Percentiles rank a stretch among this genome's conserved stretches.
Conservation (phyloP, 1,140 invertebrate genomes). For the Propsilocerus akamusi region DNA sequence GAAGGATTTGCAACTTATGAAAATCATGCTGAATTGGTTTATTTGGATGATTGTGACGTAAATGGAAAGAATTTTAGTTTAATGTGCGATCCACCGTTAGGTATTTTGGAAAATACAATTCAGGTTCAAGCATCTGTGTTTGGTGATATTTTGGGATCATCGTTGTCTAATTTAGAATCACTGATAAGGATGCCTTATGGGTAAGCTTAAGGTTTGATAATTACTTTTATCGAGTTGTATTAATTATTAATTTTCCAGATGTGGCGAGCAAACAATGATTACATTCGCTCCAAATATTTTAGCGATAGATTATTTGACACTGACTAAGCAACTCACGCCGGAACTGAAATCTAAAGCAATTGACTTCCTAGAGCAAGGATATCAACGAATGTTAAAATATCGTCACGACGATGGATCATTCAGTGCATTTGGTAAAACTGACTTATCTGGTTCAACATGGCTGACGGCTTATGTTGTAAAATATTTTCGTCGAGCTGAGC, state of each 20-base stretch:
- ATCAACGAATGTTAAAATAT: conserved; percentile 86
- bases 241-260: too few species aligned
- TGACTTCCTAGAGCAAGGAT: conserved; percentile 63
- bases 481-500: conserved; percentile 66
- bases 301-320: conserved; percentile 50
- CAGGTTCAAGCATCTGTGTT: conserved; percentile 51
- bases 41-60: conserved; percentile 36
- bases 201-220: too few species aligned
- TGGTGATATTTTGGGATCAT: conserved; percentile 56
- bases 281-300: conserved; percentile 84
- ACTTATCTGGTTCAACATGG: conserved; percentile 81
- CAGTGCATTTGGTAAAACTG: conserved; percentile 73
- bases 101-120: conserved; percentile 50
- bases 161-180: conserved; percentile 51
- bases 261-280: conserved; percentile 90
- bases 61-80: conserved; percentile 44
- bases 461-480: conserved; percentile 85
- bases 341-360: conserved; percentile 43
- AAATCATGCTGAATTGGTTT: conserved; percentile 57
- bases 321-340: conserved; percentile 16
- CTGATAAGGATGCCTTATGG: conserved; percentile 68
- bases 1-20: conserved; percentile 59
- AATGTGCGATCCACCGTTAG: conserved; percentile 45
- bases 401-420: conserved; percentile 83
- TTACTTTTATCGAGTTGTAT: too few species aligned